A percentile compares a stretch with the other conserved stretches of the same genome.
phyloP scores from a whole-genome alignment of 92 coral and sea anemone species.

The Parazoanthus swiftii region DNA sequence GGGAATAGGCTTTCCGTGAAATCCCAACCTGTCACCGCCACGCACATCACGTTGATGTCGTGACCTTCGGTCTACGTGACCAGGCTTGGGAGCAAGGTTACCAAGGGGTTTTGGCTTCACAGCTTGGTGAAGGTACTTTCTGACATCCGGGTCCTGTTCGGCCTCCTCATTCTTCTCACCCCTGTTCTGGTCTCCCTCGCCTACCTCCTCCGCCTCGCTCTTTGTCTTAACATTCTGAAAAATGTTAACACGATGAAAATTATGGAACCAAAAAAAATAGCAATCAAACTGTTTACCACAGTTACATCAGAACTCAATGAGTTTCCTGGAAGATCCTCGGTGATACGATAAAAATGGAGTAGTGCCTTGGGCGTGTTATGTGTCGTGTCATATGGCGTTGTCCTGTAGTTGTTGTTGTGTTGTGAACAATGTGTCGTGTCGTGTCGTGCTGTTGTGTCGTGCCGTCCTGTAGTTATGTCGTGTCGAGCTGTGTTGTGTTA shows the following conservation, averaged over 20 bases:
- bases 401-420: neutral
- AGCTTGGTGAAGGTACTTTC: conserved; percentile 21
- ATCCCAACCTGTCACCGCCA: conserved; percentile 11
- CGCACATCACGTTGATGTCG: conserved; percentile 21
- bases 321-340: too few relatives aligned
- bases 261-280: neutral
- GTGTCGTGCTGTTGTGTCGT: too few relatives aligned
- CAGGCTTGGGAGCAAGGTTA: neutral
- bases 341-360: too few relatives aligned
- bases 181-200: neutral
- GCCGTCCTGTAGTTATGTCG: neutral
- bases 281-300: neutral
- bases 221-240: neutral
- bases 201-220: neutral
- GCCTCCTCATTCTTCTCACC: neutral
- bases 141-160: neutral
- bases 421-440: neutral
- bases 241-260: neutral
- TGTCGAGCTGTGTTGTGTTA: neutral
- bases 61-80: neutral
- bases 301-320: too few relatives aligned
- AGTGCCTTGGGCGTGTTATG: neutral
- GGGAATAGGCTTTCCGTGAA: conserved; percentile 21
- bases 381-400: too few relatives aligned
- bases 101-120: neutral